phyloP scores from a whole-genome alignment of 2,113 vertebrate genomes.

The Brachyistius frenatus region DNA sequence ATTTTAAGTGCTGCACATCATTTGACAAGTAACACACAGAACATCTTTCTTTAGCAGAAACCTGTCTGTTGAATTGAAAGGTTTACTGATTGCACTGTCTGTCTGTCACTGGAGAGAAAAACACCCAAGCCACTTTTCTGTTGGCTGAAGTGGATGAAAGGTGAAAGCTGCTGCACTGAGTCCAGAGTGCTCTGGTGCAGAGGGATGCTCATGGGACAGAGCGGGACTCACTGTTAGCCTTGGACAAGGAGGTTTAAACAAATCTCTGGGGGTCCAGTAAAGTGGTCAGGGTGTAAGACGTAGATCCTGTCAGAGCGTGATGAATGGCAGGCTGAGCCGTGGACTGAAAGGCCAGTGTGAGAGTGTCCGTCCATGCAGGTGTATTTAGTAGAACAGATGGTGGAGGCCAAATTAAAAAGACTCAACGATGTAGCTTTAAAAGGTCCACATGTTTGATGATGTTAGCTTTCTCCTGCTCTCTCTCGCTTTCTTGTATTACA shows the following conservation, averaged over 20 bases:
- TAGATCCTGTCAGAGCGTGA: constrained; percentile 71
- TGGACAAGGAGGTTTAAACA: constrained; percentile 18
- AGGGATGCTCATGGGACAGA: not conserved
- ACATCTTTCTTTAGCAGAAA: no score
- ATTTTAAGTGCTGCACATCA: no score
- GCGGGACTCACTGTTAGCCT: not conserved
- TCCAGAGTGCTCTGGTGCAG: not conserved
- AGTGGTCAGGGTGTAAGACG: constrained; percentile 58
- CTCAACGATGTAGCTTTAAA: not conserved
- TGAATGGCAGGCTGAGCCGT: constrained; percentile 52
- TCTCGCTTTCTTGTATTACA: no score
- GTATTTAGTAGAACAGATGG: constrained; percentile 61
- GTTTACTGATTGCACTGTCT: no score
- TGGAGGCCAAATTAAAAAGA: constrained; percentile 49
- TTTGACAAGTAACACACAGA: no score
- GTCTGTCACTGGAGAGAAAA: not conserved
- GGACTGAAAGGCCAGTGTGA: not conserved
- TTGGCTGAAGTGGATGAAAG: not conserved
- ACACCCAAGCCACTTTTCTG: not conserved
- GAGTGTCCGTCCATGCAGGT: constrained; percentile 17
- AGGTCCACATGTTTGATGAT: no score
- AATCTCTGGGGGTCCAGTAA: constrained; percentile 50
- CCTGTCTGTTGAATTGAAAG: no score
- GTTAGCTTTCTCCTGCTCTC: no score
- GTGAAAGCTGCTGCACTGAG: not conserved